These are phyloP conservation scores for Athripsodes cinereus DNA, from an alignment of 2,888 invertebrate species.

Conservation along the genomic window DNA sequence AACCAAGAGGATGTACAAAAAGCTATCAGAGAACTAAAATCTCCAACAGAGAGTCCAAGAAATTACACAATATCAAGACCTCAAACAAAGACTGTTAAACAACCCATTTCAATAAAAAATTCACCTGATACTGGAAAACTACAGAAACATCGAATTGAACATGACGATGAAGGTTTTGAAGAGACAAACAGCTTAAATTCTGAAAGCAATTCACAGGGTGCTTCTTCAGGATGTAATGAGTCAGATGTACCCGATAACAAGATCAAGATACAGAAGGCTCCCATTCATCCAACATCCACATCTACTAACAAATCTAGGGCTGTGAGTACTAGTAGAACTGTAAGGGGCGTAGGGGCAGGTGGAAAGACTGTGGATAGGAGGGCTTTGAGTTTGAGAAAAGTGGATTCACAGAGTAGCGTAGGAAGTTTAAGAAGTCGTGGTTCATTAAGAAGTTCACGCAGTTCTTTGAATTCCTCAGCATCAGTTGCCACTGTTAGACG, in stretches of 20 bases:
- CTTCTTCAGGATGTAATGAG: conserved; percentile 70
- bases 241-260: conserved; percentile 44
- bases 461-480: conserved; percentile 76
- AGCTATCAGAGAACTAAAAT: conserved; percentile 60
- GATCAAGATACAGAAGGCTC: conserved; percentile 42
- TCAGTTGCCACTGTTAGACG: conserved; percentile 74
- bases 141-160: conserved; percentile 53
- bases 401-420: conserved; percentile 29
- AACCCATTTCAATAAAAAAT: conserved; percentile 15
- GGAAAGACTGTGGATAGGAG: conserved; percentile 37
- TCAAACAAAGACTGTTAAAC: conserved; percentile 27
- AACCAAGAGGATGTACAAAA: conserved; percentile 65
- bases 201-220: conserved; percentile 79
- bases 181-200: conserved; percentile 85
- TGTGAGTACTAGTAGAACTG: conserved; percentile 39
- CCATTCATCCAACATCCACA: conserved; percentile 15
- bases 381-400: conserved; percentile 26
- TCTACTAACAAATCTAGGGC: conserved; percentile 27
- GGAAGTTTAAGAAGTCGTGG: conserved; percentile 43
- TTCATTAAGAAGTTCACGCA: conserved; percentile 74
- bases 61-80: conserved; percentile 27
- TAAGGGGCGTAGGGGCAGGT: conserved; percentile 41
- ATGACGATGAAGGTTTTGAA: conserved; percentile 86
- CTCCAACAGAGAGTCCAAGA: conserved; percentile 52
- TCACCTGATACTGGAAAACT: conserved; percentile 39